Evolutionary conservation across 1,140 invertebrate species (phyloP).

Genomic region (Papilio helenus): DNA sequence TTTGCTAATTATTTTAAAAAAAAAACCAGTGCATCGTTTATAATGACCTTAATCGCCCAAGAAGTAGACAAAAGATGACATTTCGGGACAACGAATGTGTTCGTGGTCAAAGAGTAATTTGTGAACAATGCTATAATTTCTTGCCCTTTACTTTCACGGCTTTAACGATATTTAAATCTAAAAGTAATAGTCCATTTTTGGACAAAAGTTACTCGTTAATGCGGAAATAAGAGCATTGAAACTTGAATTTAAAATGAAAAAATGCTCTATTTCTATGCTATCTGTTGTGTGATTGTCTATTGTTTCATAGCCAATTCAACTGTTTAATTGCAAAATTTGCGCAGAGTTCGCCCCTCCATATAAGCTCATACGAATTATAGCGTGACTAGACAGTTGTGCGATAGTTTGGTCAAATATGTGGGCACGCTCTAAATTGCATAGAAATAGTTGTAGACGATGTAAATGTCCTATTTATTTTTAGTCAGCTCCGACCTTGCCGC

Average conservation of each 20-base stretch:
- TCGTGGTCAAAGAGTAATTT: constrained; percentile 1
- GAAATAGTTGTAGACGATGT: constrained; percentile 18
- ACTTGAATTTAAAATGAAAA: background rate
- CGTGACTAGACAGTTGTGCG: too few species aligned
- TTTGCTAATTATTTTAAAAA: background rate
- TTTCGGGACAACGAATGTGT: background rate
- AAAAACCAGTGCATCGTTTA: background rate
- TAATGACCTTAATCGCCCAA: background rate
- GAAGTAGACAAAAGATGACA: background rate
- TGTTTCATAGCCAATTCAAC: too few species aligned
- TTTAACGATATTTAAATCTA: constrained; percentile 1
- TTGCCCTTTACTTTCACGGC: background rate
- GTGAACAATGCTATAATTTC: background rate
- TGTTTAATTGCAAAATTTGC: too few species aligned
- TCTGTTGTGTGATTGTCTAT: too few species aligned
- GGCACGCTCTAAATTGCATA: background rate
- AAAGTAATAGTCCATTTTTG: background rate
- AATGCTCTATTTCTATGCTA: background rate
- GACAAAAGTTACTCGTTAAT: background rate
- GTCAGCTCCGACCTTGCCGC: background rate
- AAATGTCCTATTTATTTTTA: constrained; percentile 30
- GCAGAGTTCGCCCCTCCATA: too few species aligned
- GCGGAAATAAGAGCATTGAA: background rate
- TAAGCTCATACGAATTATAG: too few species aligned
- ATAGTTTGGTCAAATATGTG: background rate